These are phyloP conservation scores for Blomia tropicalis DNA, from an alignment of 2,888 invertebrate genomes.

Conservation along the genomic window DNA sequence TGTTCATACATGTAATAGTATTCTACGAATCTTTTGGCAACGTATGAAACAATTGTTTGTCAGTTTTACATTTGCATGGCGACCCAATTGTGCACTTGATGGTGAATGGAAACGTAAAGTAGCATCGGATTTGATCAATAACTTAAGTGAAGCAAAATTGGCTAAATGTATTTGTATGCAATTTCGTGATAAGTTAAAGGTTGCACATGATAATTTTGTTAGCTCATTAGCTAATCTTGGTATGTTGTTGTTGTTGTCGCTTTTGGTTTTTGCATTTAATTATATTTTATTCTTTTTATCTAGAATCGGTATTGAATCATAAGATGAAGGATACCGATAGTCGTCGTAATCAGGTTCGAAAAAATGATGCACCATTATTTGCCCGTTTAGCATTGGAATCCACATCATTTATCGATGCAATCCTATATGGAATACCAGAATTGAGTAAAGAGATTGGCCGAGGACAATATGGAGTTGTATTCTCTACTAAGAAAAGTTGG, in stretches of 20 bases:
- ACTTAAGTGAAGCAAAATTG: conserved; percentile 51
- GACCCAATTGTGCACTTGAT: conserved; percentile 14
- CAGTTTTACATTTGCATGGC: conserved; percentile 9
- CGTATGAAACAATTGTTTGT: conserved; percentile 44
- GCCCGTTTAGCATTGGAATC: conserved; percentile 66
- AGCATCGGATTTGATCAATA: conserved; percentile 51
- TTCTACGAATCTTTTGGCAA: conserved; percentile 49
- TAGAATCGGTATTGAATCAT: conserved; percentile 48
- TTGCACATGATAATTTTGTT: conserved; percentile 61
- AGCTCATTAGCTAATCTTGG: conserved; percentile 50
- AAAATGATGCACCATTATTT: conserved; percentile 59
- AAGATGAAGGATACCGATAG: conserved; percentile 64
- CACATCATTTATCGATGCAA: conserved; percentile 60
- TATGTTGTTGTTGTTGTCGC: not conserved
- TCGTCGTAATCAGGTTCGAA: conserved; percentile 52
- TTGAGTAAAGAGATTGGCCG: conserved; percentile 44
- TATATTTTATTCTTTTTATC: not conserved
- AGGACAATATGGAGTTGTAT: conserved; percentile 79
- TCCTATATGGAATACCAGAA: conserved; percentile 47
- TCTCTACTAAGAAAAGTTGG: conserved; percentile 54
- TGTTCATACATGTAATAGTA: conserved; percentile 47
- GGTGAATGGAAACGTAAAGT: conserved; percentile 53
- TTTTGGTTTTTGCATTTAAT: conserved; percentile 25
- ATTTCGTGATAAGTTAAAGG: conserved; percentile 56
- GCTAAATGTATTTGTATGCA: conserved; percentile 55